These are phyloP conservation scores for Euphonia xanthogaster DNA, from an alignment of 2,797 vertebrate genomes.

Conservation along the genomic window DNA sequence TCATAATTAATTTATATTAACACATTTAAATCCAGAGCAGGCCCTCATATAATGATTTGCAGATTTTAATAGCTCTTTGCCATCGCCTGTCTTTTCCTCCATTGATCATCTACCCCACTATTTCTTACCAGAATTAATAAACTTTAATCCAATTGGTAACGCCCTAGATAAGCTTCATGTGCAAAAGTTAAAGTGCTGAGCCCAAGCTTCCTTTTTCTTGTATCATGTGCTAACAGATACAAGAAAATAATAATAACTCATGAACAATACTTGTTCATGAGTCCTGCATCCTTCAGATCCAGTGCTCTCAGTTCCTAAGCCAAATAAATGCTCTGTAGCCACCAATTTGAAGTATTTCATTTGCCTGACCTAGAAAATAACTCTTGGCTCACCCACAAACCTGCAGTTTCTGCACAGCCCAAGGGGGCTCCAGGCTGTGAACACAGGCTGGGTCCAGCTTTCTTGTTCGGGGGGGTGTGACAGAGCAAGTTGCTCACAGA, in stretches of 20 bases:
- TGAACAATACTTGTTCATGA: neutral
- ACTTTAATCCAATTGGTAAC: neutral
- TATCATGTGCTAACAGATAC: neutral
- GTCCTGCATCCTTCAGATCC: neutral
- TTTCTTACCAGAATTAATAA: neutral
- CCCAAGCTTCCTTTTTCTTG: neutral
- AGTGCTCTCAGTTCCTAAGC: neutral
- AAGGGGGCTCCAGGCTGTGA: neutral
- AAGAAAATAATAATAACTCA: neutral
- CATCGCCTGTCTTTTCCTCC: neutral
- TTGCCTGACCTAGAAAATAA: neutral
- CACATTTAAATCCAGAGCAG: constrained; percentile 13
- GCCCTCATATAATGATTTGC: neutral
- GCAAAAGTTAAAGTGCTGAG: neutral
- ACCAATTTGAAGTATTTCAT: neutral
- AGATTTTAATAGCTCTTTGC: neutral
- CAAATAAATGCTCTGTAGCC: neutral
- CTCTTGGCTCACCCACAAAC: neutral
- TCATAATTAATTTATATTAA: constrained; percentile 58
- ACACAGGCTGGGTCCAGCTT: neutral
- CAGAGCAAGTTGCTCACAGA: neutral
- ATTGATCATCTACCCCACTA: neutral
- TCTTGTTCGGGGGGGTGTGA: neutral
- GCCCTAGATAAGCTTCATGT: neutral
- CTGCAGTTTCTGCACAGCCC: neutral